Evolutionary conservation across 2,113 vertebrate genomes (phyloP).

Genomic region (Choloepus hoffmanni): DNA sequence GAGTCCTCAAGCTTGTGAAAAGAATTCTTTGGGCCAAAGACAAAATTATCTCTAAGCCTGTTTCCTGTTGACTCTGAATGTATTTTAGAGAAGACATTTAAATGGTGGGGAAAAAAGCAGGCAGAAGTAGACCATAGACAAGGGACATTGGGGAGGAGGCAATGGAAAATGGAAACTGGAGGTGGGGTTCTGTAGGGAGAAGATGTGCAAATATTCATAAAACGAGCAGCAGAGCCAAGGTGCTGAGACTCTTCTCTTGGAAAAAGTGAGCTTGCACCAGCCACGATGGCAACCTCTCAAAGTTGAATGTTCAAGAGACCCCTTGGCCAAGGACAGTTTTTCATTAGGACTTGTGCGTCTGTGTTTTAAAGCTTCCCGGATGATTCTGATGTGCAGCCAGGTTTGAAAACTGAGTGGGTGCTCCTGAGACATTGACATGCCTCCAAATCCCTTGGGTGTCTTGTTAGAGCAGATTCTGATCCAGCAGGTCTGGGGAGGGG

Average conservation of each 20-base stretch:
- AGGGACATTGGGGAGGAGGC: rapidly evolving
- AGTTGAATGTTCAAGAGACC: background rate
- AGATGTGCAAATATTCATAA: background rate
- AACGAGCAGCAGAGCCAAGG: background rate
- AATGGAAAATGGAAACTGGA: background rate
- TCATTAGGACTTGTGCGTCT: background rate
- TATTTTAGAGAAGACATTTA: background rate
- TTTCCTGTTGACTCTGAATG: background rate
- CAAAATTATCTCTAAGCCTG: background rate
- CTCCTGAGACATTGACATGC: too few species aligned
- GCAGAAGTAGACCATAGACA: background rate
- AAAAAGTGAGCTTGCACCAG: background rate
- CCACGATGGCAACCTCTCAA: rapidly evolving
- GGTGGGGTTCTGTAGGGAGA: background rate
- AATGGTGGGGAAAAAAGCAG: background rate
- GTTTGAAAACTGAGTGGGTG: background rate
- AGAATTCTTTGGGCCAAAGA: background rate
- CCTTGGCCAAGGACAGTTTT: too few species aligned
- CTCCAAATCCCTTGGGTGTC: background rate
- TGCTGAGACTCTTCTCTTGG: background rate
- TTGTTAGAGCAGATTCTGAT: background rate
- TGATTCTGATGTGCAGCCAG: background rate
- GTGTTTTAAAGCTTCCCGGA: background rate
- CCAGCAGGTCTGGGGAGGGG: background rate
- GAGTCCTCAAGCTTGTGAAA: background rate